Percentiles rank a stretch among this genome's conserved stretches.
phyloP scores from a whole-genome alignment of 2,888 invertebrate species.

The Chymomyza caudatula region DNA sequence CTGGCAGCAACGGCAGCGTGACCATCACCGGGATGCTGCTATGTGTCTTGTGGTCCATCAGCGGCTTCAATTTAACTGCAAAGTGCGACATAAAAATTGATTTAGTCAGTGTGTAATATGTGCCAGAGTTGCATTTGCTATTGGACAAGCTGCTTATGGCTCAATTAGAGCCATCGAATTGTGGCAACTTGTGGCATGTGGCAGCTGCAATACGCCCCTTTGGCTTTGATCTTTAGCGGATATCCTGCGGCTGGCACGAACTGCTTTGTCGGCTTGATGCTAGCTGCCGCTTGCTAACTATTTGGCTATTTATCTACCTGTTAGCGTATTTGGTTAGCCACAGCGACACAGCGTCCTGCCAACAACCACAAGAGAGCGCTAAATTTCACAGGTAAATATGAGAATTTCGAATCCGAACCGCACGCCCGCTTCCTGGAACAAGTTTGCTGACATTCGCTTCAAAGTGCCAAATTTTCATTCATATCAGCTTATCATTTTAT shows the following conservation, averaged over 20 bases:
- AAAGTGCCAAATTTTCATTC: not conserved
- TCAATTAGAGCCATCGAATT: constrained; percentile 51
- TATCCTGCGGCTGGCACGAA: too few relatives aligned
- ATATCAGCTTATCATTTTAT: not conserved
- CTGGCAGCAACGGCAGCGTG: too few relatives aligned
- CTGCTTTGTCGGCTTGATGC: constrained; percentile 15
- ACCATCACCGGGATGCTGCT: too few relatives aligned
- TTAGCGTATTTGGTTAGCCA: not conserved
- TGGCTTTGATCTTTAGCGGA: constrained; percentile 6
- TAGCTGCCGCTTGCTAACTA: too few relatives aligned
- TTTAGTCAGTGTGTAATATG: constrained; percentile 43
- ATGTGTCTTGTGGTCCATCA: not conserved
- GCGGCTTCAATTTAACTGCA: constrained; percentile 54
- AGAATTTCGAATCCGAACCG: constrained; percentile 20
- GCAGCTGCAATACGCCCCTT: not conserved
- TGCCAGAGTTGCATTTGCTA: too few relatives aligned
- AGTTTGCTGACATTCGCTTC: constrained; percentile 24
- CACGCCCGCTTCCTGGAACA: constrained; percentile 31
- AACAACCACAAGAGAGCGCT: constrained; percentile 33
- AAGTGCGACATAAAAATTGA: constrained; percentile 69
- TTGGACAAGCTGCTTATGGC: constrained; percentile 40
- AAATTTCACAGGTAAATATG: constrained; percentile 57
- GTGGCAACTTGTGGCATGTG: not conserved
- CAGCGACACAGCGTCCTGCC: not conserved
- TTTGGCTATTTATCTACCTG: not conserved